These are phyloP conservation scores for Drosophila lacteicornis DNA, from an alignment of 1,140 invertebrate species.

Conservation along the genomic window DNA sequence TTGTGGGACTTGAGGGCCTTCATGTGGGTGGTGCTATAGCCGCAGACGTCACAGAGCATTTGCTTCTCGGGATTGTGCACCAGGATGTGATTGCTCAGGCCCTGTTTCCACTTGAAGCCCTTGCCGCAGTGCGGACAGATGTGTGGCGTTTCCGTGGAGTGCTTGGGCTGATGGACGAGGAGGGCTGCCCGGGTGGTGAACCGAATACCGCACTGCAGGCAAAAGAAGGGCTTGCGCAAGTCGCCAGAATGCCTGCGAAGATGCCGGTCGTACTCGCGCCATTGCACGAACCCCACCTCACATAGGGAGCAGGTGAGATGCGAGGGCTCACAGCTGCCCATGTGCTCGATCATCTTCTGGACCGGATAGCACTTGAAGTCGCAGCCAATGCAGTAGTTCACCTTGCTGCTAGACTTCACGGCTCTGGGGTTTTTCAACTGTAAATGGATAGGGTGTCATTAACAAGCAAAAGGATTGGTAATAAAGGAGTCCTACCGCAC, in stretches of 20 bases:
- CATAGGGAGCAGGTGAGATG: constrained; percentile 86
- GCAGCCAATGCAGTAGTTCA: constrained; percentile 84
- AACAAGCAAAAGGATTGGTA: background rate
- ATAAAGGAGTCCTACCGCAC: constrained; percentile 17
- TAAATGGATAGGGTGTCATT: background rate
- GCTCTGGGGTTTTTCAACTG: constrained; percentile 72
- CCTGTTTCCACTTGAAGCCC: constrained; percentile 88
- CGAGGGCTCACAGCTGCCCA: constrained; percentile 85
- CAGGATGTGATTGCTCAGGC: constrained; percentile 87
- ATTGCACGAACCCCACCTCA: constrained; percentile 84
- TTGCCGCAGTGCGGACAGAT: constrained; percentile 87
- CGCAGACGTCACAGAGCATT: constrained; percentile 88
- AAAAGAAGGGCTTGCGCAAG: constrained; percentile 86
- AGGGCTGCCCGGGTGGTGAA: constrained; percentile 86
- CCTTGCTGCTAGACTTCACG: constrained; percentile 75
- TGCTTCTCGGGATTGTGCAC: constrained; percentile 87
- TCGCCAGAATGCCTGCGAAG: constrained; percentile 85
- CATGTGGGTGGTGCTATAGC: constrained; percentile 87
- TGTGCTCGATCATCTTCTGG: constrained; percentile 84
- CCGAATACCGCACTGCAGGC: constrained; percentile 85
- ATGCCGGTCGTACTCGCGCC: constrained; percentile 85
- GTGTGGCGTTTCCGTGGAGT: constrained; percentile 86
- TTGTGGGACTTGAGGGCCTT: constrained; percentile 87
- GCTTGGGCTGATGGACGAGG: constrained; percentile 86
- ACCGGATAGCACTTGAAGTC: constrained; percentile 84